Conservation (phyloP, 2,888 invertebrate species). For the Lithophane semibrunnea region DNA sequence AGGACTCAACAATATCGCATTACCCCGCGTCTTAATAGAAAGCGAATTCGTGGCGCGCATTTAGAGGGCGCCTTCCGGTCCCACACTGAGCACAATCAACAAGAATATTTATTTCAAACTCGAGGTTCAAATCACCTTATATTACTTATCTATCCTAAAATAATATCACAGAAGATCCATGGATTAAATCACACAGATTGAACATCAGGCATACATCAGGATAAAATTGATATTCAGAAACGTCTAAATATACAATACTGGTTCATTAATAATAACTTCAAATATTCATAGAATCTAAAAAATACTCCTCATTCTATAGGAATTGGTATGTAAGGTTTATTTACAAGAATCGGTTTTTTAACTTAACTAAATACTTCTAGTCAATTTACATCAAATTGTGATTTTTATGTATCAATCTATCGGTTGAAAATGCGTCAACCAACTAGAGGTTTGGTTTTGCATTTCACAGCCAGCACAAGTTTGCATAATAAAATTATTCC, state of each 20-base stretch:
- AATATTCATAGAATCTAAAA: constrained; percentile 14
- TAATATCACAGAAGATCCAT: constrained; percentile 59
- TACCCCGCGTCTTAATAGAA: not conserved
- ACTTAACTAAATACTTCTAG: not conserved
- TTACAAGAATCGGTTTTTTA: not conserved
- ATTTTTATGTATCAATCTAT: not conserved
- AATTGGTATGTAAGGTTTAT: not conserved
- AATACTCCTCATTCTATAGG: not conserved
- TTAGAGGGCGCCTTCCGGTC: not conserved
- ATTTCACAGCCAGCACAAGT: constrained; percentile 21
- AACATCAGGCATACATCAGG: constrained; percentile 12
- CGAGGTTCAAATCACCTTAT: not conserved
- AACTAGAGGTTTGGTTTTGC: not conserved
- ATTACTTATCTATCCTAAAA: constrained; percentile 33
- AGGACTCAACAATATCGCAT: not conserved
- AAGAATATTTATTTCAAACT: constrained; percentile 5
- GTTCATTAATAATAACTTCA: constrained; percentile 3
- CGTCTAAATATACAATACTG: constrained; percentile 16
- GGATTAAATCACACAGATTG: constrained; percentile 47
- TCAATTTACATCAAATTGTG: constrained; percentile 9
- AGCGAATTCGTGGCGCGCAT: not conserved
- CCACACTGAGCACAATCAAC: constrained; percentile 4
- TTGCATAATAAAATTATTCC: not conserved
- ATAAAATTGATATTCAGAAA: constrained; percentile 29
- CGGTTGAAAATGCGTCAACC: not conserved